phyloP scores from a whole-genome alignment of 1,140 invertebrate genomes.

The Teleopsis dalmanni region DNA sequence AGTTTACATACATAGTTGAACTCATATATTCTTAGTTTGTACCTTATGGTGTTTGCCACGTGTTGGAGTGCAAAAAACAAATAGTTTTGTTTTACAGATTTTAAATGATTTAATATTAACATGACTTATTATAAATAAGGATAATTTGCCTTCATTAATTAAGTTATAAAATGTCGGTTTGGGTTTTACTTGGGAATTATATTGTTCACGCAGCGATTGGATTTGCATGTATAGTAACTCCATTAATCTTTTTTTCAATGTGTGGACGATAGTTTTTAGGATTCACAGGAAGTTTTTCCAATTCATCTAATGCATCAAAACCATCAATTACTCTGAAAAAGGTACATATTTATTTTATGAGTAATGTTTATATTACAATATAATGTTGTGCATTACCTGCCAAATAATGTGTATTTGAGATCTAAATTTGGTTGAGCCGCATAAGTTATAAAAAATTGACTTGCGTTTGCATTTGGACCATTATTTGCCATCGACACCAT shows the following conservation, averaged over 20 bases:
- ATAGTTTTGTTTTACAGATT: too few relatives aligned
- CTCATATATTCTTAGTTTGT: too few relatives aligned
- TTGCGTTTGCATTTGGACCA: constrained; percentile 96
- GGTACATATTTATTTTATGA: not conserved
- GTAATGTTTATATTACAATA: not conserved
- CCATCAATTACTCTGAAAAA: constrained; percentile 87
- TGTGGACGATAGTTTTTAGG: constrained; percentile 85
- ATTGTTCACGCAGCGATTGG: constrained; percentile 75
- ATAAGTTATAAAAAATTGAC: constrained; percentile 96
- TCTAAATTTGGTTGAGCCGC: constrained; percentile 91
- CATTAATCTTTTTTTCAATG: constrained; percentile 76
- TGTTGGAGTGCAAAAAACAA: too few relatives aligned
- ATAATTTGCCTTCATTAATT: too few relatives aligned
- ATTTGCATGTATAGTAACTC: constrained; percentile 93
- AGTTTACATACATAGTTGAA: too few relatives aligned
- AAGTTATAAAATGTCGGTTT: too few relatives aligned
- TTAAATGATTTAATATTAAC: too few relatives aligned
- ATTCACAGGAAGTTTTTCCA: constrained; percentile 92
- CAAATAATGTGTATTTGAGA: constrained; percentile 95
- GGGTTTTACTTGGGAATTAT: too few relatives aligned
- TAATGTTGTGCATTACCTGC: constrained; percentile 65
- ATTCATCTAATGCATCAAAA: constrained; percentile 87
- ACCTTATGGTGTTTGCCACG: too few relatives aligned
- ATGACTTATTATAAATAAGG: too few relatives aligned
- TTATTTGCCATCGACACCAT: constrained; percentile 98